Conservation (phyloP, 2,797 vertebrate genomes). For the Sciurus carolinensis region DNA sequence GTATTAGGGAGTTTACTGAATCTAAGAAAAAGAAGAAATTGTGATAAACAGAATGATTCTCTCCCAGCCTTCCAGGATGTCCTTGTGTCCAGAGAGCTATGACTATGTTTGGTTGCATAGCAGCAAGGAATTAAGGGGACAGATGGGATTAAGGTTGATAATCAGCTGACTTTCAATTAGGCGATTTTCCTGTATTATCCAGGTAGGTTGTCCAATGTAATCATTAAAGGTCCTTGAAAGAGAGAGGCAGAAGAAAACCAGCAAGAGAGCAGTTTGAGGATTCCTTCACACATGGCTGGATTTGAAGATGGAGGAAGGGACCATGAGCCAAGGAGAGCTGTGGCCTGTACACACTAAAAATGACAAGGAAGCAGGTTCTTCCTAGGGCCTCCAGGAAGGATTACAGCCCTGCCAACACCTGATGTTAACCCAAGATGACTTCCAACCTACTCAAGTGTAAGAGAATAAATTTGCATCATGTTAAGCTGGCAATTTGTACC, state of each 20-base stretch:
- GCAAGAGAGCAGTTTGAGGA: not conserved
- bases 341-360: not conserved
- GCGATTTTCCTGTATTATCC: not conserved
- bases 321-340: not conserved
- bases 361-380: not conserved
- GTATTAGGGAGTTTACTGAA: not conserved
- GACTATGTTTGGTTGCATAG: not conserved
- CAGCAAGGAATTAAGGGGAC: not conserved
- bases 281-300: not conserved
- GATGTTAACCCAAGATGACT: not conserved
- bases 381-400: not conserved
- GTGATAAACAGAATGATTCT: not conserved
- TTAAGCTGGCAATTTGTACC: not conserved
- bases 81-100: not conserved
- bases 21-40: not conserved
- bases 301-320: not conserved
- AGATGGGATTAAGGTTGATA: not conserved
- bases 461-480: not conserved
- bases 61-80: fast-evolving
- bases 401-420: not conserved
- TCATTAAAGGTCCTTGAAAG: not conserved
- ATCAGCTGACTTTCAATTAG: not conserved
- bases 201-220: not conserved
- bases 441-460: not conserved
- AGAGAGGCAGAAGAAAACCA: not conserved